These are phyloP conservation scores for Empidonax traillii DNA, from an alignment of 2,113 vertebrate species.

Conservation along the genomic window DNA sequence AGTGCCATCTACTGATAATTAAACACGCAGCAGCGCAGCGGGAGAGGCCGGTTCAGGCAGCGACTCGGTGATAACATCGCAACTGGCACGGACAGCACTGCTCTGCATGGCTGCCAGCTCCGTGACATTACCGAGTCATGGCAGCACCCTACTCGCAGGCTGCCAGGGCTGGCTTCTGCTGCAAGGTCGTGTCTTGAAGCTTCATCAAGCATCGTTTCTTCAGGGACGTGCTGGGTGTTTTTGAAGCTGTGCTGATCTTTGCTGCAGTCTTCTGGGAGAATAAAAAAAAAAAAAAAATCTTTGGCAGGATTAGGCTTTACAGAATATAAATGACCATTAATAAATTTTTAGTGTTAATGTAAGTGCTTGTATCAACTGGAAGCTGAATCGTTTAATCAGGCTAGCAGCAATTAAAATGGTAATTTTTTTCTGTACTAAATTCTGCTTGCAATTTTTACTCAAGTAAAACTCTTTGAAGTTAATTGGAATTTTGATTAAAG, in stretches of 20 bases:
- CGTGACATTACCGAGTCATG: fast-evolving
- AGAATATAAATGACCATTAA: constrained; percentile 36
- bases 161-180: neutral
- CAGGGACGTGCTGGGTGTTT: neutral
- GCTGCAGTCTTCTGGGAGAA: neutral
- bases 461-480: constrained; percentile 54
- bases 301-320: neutral
- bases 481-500: constrained; percentile 64
- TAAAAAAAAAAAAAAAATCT: neutral
- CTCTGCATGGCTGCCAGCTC: neutral
- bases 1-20: constrained; percentile 4
- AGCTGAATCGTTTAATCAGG: constrained; percentile 10
- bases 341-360: constrained; percentile 25
- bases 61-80: fast-evolving
- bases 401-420: constrained; percentile 58
- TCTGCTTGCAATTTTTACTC: constrained; percentile 36
- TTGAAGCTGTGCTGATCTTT: neutral
- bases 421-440: constrained; percentile 28
- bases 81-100: fast-evolving
- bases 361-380: constrained; percentile 34
- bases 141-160: neutral
- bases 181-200: neutral
- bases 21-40: neutral
- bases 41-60: neutral
- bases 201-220: neutral